A percentile compares a stretch with the other conserved stretches of the same genome.
These are phyloP conservation scores for Danaus plexippus DNA, from an alignment of 1,140 invertebrate genomes.

Conservation along the genomic window DNA sequence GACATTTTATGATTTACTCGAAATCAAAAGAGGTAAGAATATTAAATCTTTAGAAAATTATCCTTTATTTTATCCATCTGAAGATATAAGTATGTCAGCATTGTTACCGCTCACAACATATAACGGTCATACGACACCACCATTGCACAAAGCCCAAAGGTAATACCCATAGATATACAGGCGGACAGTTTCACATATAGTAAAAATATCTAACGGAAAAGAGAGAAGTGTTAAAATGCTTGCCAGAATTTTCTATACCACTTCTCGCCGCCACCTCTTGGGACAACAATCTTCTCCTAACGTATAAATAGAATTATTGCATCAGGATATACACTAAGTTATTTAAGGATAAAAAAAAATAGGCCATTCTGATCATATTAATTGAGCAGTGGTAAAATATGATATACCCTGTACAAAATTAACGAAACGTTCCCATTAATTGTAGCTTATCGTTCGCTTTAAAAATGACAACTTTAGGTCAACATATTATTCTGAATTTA, in stretches of 20 bases:
- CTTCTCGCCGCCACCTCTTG: constrained; percentile 35
- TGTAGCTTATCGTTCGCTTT: constrained; percentile 13
- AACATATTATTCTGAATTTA: constrained; percentile 11
- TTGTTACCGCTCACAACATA: too few relatives aligned
- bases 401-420: constrained; percentile 5
- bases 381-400: constrained; percentile 17
- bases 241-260: constrained; percentile 43
- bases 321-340: constrained; percentile 16
- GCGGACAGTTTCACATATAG: constrained; percentile 31
- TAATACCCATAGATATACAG: constrained; percentile 33
- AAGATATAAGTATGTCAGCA: too few relatives aligned
- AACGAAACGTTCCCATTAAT: constrained; percentile 9
- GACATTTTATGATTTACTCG: too few relatives aligned
- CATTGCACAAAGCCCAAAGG: constrained; percentile 19
- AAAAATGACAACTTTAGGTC: constrained; percentile 16
- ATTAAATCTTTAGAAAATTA: too few relatives aligned
- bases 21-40: too few relatives aligned
- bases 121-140: not conserved
- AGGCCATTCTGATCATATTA: constrained; percentile 12
- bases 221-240: constrained; percentile 39
- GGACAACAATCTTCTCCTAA: constrained; percentile 36
- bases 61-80: too few relatives aligned
- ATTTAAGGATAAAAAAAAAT: not conserved
- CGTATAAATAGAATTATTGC: constrained; percentile 43
- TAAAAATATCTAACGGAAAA: constrained; percentile 35